Evolutionary conservation across 2,888 invertebrate genomes (phyloP).

Genomic region (Aplocera efformata): DNA sequence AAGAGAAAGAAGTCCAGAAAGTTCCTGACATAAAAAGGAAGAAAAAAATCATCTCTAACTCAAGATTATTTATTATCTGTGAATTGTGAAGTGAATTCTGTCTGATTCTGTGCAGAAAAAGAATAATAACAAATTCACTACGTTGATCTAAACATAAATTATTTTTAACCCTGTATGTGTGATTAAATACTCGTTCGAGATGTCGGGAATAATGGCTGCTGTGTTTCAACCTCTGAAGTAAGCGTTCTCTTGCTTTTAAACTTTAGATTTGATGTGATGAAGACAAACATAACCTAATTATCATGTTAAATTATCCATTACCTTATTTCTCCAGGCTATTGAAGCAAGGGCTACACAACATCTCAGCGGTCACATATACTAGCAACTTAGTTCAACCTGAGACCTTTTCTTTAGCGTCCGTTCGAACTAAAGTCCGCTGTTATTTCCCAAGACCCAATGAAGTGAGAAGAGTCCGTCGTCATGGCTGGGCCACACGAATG

Average conservation of each 20-base stretch:
- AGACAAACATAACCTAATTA: too few relatives aligned
- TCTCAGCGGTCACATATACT: slow-evolving; percentile 36
- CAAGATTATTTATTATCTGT: too few relatives aligned
- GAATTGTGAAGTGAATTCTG: too few relatives aligned
- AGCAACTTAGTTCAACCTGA: slow-evolving; percentile 54
- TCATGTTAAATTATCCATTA: too few relatives aligned
- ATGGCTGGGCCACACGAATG: slow-evolving; percentile 86
- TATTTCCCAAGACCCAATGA: slow-evolving; percentile 89
- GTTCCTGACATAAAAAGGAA: too few relatives aligned
- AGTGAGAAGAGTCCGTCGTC: slow-evolving; percentile 83
- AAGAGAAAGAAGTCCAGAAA: too few relatives aligned
- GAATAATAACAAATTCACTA: too few relatives aligned
- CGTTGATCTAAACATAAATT: too few relatives aligned
- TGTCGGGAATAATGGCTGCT: slow-evolving; percentile 56
- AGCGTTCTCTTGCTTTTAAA: slow-evolving; percentile 6
- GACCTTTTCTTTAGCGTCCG: slow-evolving; percentile 46
- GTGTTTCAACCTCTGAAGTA: slow-evolving; percentile 60
- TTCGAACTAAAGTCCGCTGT: slow-evolving; percentile 79
- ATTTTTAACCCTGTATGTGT: too few relatives aligned
- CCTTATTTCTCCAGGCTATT: slow-evolving; percentile 45
- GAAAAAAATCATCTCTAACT: too few relatives aligned
- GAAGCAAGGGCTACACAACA: slow-evolving; percentile 45
- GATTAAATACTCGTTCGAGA: slow-evolving; percentile 18
- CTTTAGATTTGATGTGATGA: too few relatives aligned
- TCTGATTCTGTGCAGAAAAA: too few relatives aligned